phyloP scores from a whole-genome alignment of 30 jellyfish, hydroid and myxozoan genomes.

The Aurelia sp. region DNA sequence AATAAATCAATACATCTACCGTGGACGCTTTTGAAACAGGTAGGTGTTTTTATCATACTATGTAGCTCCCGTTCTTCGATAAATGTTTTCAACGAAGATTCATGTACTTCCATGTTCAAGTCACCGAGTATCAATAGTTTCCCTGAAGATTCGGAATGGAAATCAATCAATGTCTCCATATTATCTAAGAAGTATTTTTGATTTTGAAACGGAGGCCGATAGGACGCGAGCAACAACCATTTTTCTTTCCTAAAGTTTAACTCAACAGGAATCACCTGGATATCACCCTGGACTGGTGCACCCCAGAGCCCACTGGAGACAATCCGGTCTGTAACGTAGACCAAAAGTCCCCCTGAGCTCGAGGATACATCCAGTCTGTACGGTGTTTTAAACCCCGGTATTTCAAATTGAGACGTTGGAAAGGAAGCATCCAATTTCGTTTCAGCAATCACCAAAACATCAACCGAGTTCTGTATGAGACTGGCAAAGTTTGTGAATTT shows the following conservation, averaged over 20 bases:
- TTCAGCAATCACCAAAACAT: constrained; percentile 34
- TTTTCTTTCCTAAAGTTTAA: not conserved
- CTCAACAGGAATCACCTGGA: constrained; percentile 33
- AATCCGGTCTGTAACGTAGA: constrained; percentile 18
- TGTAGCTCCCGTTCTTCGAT: constrained; percentile 1
- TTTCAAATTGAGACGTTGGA: constrained; percentile 19
- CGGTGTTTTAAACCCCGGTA: not conserved
- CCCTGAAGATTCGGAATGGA: constrained; percentile 1
- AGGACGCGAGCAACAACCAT: constrained; percentile 21
- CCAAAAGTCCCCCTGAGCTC: constrained; percentile 3
- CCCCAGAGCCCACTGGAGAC: constrained; percentile 27
- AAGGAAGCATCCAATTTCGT: constrained; percentile 35
- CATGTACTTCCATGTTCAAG: constrained; percentile 12
- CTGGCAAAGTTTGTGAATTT: constrained; percentile 21
- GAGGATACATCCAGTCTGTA: too few relatives aligned
- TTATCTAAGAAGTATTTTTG: not conserved
- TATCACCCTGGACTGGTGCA: not conserved
- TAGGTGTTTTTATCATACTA: not conserved
- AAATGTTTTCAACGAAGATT: not conserved
- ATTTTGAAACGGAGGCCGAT: constrained; percentile 34
- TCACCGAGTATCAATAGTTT: constrained; percentile 40
- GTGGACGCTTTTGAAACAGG: not conserved
- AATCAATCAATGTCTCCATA: constrained; percentile 6
- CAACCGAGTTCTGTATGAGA: constrained; percentile 23
- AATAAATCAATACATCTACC: not conserved